Conservation (phyloP, 53 echinoderm and acorn worm species). For the Hippasteria phrygiana region DNA sequence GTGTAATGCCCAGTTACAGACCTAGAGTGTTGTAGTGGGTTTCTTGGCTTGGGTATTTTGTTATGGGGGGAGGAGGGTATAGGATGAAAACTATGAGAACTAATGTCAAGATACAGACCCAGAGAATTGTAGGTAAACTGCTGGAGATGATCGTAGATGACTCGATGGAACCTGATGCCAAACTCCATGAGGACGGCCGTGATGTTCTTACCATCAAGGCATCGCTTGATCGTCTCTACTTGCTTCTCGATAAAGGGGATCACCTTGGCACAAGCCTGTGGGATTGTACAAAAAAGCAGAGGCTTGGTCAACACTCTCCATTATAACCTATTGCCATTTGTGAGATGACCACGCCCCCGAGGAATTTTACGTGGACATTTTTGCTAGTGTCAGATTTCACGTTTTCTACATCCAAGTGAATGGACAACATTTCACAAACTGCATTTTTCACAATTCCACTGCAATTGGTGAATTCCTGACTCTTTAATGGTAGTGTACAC, state of each 20-base stretch:
- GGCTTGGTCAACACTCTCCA: background rate
- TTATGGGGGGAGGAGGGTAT: no score
- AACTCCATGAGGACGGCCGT: slow-evolving; percentile 90
- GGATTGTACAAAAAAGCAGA: background rate
- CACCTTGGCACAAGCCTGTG: slow-evolving; percentile 93
- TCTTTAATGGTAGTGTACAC: no score
- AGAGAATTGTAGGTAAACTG: slow-evolving; percentile 90
- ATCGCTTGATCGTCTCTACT: slow-evolving; percentile 81
- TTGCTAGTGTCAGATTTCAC: no score
- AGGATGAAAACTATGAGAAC: no score
- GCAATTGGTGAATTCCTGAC: no score
- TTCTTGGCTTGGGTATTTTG: no score
- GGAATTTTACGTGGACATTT: no score
- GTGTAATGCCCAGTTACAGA: no score
- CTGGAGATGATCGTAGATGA: slow-evolving; percentile 94
- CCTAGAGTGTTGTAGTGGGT: no score
- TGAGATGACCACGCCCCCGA: background rate
- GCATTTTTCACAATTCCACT: no score
- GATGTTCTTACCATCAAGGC: slow-evolving; percentile 97
- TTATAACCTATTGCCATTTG: background rate
- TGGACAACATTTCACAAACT: no score
- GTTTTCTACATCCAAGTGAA: no score
- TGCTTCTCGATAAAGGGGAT: slow-evolving; percentile 91
- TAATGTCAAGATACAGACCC: slow-evolving; percentile 60
- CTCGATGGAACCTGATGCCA: slow-evolving; percentile 93